Evolutionary conservation across 2,888 invertebrate species (phyloP), one percentile per base, ranked within the genome.

Genomic region (Amorpha juglandis): DNA sequence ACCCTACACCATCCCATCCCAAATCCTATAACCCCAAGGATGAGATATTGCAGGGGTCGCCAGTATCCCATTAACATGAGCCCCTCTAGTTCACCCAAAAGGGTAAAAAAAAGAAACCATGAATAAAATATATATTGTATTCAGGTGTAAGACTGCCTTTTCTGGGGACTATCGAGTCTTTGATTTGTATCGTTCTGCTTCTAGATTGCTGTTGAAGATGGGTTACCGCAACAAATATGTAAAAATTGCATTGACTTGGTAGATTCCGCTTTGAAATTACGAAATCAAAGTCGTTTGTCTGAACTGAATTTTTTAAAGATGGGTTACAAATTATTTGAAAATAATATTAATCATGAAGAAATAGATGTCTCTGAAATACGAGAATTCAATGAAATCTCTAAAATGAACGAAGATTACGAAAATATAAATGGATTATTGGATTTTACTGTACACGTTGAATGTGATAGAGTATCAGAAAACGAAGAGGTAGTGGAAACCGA

Each of bases 221-320:
- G 55, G 9, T 38, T 58, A 19, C 38, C 55, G 11, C 55, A 58
- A 11, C 8, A 58, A 58, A 58, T 58, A 38, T 58, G 55, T 58
- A 42, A 16, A 38, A 58, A 19, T 38, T 58, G 55, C 16, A 58
- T 16, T 6, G 55, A 58, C 6, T 38, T 35, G 7, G 16, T 58
- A 38, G 38, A 58, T 38, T 38, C 6, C 16, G 16, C 55, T 6
- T 16, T 58, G 19, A 58, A 38, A 16, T 38, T 58, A 9, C 38
- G 38, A 38, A 38, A 38, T 3, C 55, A 58, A 9, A 19, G 16
- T 38, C 55, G 16, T 19, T 19, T 12, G 38, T 38, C 55, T 4
- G 55, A 38, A 58, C 0, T n/a, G 0, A 35, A 38, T 16, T 19
- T 38, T 16, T 9, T 58, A 58, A 19, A 58, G 9, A 8, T 42